Conservation (phyloP, 2,113 vertebrate species). For the Sinocyclocheilus grahami region DNA sequence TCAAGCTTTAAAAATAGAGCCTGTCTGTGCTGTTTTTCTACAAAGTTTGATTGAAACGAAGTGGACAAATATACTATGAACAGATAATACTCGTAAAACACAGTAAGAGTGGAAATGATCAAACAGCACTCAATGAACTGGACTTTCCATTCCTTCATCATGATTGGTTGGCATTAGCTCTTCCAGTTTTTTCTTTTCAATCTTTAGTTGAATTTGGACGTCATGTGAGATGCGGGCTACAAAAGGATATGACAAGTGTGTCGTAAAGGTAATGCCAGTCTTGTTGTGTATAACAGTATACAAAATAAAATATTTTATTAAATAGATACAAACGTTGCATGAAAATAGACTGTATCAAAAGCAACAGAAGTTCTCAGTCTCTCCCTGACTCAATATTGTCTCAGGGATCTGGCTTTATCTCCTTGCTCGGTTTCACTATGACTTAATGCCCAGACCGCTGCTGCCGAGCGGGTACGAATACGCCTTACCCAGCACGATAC, state of each 20-base stretch:
- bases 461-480: constrained; percentile 88
- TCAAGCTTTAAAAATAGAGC: constrained; percentile 15
- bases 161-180: constrained; percentile 55
- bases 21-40: not conserved
- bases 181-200: constrained; percentile 32
- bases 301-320: constrained; percentile 99
- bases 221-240: not conserved
- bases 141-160: not conserved
- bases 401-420: too few relatives aligned
- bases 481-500: constrained; percentile 95
- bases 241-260: constrained; percentile 64
- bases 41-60: constrained; percentile 17
- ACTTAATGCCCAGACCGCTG: constrained; percentile 88
- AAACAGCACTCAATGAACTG: constrained; percentile 47
- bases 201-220: constrained; percentile 70
- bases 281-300: constrained; percentile 86
- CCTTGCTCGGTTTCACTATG: constrained; percentile 74
- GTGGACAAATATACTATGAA: constrained; percentile 15
- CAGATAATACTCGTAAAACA: constrained; percentile 34
- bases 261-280: constrained; percentile 61
- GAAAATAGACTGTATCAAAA: constrained; percentile 99
- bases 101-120: constrained; percentile 46
- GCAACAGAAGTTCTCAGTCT: constrained; percentile 75
- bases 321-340: constrained; percentile 99
- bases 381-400: too few relatives aligned